A percentile compares a stretch with the other conserved stretches of the same genome.
Conservation (phyloP, 2,797 vertebrate species). For the Microctenopoma stevenorrisi region DNA sequence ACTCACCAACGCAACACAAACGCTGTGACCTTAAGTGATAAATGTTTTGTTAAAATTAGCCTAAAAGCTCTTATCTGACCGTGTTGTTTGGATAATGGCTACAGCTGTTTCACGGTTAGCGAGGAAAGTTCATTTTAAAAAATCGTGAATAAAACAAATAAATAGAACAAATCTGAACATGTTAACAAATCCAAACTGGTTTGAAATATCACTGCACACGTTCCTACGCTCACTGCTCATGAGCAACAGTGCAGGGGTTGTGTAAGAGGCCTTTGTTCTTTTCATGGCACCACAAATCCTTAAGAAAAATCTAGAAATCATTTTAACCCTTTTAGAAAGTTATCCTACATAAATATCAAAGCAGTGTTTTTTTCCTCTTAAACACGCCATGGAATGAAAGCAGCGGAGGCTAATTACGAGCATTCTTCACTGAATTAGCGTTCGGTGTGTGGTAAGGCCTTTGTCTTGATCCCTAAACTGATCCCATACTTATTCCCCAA, state of each 20-base stretch:
- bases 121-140: not conserved
- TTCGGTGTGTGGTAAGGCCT: constrained; percentile 93
- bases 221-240: constrained; percentile 41
- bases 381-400: constrained; percentile 92
- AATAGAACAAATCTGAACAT: not conserved
- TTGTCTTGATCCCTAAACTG: constrained; percentile 93
- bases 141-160: not conserved
- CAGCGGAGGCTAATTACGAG: constrained; percentile 91
- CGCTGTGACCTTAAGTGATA: not conserved
- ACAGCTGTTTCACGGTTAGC: not conserved
- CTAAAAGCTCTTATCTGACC: not conserved
- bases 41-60: constrained; percentile 19
- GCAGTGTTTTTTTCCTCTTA: constrained; percentile 82
- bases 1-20: constrained; percentile 21
- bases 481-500: constrained; percentile 94
- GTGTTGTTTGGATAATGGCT: not conserved
- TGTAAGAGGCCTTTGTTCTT: constrained; percentile 67
- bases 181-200: not conserved
- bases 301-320: constrained; percentile 65
- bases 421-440: constrained; percentile 98
- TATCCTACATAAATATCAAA: constrained; percentile 90
- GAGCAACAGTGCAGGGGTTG: constrained; percentile 17
- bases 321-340: constrained; percentile 89
- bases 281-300: constrained; percentile 61
- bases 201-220: constrained; percentile 4